A percentile compares a stretch with the other conserved stretches of the same genome.
Conservation (phyloP, 1,140 invertebrate species). For the Drosophila punjabiensis region DNA sequence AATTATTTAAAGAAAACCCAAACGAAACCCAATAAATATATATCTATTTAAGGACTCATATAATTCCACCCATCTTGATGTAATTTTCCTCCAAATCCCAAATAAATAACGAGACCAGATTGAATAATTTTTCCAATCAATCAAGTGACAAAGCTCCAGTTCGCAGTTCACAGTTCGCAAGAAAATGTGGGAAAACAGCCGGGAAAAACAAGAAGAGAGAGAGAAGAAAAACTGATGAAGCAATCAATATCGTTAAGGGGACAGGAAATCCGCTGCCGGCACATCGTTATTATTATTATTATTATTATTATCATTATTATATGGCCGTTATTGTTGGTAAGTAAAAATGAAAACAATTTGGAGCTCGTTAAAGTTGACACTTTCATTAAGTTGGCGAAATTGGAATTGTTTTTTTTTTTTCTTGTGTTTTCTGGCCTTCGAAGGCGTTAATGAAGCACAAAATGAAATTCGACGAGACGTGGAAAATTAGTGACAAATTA, state of each 20-base stretch:
- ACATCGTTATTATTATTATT: constrained; percentile 35
- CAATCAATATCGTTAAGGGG: constrained; percentile 75
- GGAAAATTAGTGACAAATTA: constrained; percentile 80
- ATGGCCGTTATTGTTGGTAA: constrained; percentile 62
- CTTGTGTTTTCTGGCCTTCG: constrained; percentile 32
- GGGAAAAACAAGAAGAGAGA: not conserved
- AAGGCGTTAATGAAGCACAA: constrained; percentile 76
- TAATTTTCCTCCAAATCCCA: constrained; percentile 3
- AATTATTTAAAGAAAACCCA: not conserved
- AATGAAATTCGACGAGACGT: constrained; percentile 76
- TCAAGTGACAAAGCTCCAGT: constrained; percentile 66
- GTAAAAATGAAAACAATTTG: constrained; percentile 79
- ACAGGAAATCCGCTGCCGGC: constrained; percentile 47
- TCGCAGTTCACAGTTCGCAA: constrained; percentile 11
- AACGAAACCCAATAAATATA: not conserved
- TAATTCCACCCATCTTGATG: not conserved
- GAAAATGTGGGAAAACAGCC: not conserved
- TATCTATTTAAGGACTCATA: not conserved
- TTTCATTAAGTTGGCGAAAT: constrained; percentile 81
- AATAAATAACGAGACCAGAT: constrained; percentile 66
- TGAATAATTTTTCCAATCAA: constrained; percentile 84
- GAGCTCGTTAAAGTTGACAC: constrained; percentile 83
- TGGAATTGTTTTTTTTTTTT: constrained; percentile 30
- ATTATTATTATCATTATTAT: constrained; percentile 44
- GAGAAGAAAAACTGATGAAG: constrained; percentile 39